Conservation (phyloP, 2,888 invertebrate species). For the Ophioninae sp. region DNA sequence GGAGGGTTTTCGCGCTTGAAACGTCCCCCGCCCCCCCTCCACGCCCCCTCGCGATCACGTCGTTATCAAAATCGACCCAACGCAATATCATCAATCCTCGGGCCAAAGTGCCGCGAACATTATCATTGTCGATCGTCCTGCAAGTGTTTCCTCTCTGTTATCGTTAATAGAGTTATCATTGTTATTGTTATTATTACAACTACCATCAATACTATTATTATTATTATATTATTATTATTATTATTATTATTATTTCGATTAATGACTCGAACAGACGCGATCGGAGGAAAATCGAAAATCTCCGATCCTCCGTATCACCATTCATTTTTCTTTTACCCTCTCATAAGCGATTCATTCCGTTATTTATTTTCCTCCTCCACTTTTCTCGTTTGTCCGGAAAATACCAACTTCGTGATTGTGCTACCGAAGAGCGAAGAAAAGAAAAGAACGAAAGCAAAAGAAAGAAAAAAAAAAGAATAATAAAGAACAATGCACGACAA, state of each 20-base stretch:
- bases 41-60: neutral
- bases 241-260: conserved; percentile 63
- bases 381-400: conserved; percentile 77
- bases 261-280: conserved; percentile 54
- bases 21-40: no score
- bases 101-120: conserved; percentile 10
- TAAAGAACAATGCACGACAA: conserved; percentile 39
- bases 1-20: neutral
- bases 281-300: neutral
- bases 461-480: neutral
- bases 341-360: conserved; percentile 49
- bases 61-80: neutral
- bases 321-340: conserved; percentile 30
- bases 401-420: conserved; percentile 78
- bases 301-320: neutral
- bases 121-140: conserved; percentile 53
- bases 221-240: conserved; percentile 61
- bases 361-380: conserved; percentile 36
- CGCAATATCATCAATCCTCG: neutral
- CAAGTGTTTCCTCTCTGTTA: conserved; percentile 46
- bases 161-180: conserved; percentile 60
- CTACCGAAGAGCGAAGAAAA: neutral
- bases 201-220: conserved; percentile 52
- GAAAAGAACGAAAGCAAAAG: no score
- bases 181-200: conserved; percentile 54